A percentile compares a stretch with the other conserved stretches of the same genome.
Evolutionary conservation across 2,797 vertebrate genomes (phyloP).

Genomic region (Pseudochromis fuscus): DNA sequence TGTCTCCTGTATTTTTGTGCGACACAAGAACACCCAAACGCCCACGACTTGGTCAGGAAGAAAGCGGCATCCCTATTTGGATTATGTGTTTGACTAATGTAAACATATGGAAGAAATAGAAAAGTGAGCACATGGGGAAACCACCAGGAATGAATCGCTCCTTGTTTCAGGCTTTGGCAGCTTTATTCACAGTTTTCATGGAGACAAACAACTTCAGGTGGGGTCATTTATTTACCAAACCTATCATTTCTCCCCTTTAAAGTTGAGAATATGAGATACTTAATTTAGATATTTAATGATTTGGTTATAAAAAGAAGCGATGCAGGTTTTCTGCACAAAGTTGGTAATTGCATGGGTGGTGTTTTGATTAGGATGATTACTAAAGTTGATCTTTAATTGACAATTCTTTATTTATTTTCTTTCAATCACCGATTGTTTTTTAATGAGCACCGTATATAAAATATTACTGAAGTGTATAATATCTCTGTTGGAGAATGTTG

Average conservation of each 20-base stretch:
- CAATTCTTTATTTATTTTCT: background rate
- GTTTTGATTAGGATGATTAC: constrained; percentile 13
- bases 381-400: constrained; percentile 19
- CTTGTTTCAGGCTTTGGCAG: constrained; percentile 92
- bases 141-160: constrained; percentile 95
- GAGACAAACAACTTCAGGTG: constrained; percentile 95
- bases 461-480: background rate
- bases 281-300: background rate
- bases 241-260: background rate
- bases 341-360: constrained; percentile 24
- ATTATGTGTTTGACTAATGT: constrained; percentile 81
- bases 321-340: constrained; percentile 20
- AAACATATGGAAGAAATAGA: constrained; percentile 82
- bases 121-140: constrained; percentile 86
- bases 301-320: background rate
- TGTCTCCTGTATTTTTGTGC: constrained; percentile 70
- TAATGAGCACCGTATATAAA: background rate
- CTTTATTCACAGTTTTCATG: constrained; percentile 94
- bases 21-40: constrained; percentile 69
- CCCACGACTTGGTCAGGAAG: constrained; percentile 65
- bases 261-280: constrained; percentile 8
- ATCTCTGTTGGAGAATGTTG: background rate
- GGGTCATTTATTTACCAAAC: constrained; percentile 60
- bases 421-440: constrained; percentile 2
- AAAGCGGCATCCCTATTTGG: constrained; percentile 70